Percentiles rank a stretch among this genome's conserved stretches.
These are phyloP conservation scores for Marmota flaviventris DNA, from an alignment of 2,113 vertebrate genomes.

Conservation along the genomic window DNA sequence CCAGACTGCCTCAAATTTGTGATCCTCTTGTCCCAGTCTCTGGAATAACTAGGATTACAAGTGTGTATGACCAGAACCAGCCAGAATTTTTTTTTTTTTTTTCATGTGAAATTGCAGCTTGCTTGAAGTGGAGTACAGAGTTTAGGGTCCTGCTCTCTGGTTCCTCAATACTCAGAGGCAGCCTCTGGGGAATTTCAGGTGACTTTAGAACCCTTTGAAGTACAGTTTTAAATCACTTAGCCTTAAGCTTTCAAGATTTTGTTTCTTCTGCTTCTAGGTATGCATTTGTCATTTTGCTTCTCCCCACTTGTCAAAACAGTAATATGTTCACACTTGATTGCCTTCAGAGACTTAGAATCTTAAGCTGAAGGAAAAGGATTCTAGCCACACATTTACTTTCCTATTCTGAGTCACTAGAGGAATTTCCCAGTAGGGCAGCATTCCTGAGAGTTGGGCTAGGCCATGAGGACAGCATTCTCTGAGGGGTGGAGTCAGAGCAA, in stretches of 20 bases:
- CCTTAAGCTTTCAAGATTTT: background rate
- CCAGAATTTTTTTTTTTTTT: background rate
- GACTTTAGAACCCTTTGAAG: background rate
- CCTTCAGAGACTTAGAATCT: slow-evolving; percentile 17
- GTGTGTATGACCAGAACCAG: background rate
- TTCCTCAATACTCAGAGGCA: background rate
- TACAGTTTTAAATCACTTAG: slow-evolving; percentile 18
- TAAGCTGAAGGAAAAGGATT: slow-evolving; percentile 43
- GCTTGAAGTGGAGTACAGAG: background rate
- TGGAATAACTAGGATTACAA: background rate
- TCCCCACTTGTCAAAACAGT: background rate
- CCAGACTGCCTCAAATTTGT: background rate
- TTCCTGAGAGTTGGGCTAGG: slow-evolving; percentile 62
- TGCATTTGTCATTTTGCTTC: background rate
- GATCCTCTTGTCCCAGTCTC: background rate
- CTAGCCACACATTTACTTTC: background rate
- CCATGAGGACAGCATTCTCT: background rate
- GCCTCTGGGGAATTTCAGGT: background rate
- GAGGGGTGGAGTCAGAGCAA: slow-evolving; percentile 64
- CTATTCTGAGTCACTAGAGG: slow-evolving; percentile 64
- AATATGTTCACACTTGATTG: background rate
- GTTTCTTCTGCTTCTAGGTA: background rate
- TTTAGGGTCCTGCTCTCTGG: background rate
- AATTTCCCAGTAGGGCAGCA: slow-evolving; percentile 62
- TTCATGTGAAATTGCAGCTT: slow-evolving; percentile 29